Evolutionary conservation across 2,113 vertebrate species (phyloP).

Genomic region (Indri indri): DNA sequence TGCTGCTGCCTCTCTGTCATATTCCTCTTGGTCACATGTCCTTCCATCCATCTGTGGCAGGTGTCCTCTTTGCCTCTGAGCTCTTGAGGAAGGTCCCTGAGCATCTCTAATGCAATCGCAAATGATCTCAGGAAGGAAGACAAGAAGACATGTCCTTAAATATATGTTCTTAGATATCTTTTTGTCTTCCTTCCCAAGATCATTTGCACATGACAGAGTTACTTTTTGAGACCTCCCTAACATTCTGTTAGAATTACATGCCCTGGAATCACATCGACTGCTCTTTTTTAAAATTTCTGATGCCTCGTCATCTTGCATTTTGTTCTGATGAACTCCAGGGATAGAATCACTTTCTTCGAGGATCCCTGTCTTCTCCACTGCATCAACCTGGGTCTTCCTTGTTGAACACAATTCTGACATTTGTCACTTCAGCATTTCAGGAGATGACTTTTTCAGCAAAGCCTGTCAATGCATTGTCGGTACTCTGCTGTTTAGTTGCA

Average conservation of each 20-base stretch:
- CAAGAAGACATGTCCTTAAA: background rate
- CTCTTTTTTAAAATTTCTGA: background rate
- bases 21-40: background rate
- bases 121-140: background rate
- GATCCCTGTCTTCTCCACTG: background rate
- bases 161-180: background rate
- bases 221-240: background rate
- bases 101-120: background rate
- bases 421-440: background rate
- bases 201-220: background rate
- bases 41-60: background rate
- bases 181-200: background rate
- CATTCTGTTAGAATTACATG: background rate
- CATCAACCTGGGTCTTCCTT: background rate
- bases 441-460: background rate
- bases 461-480: background rate
- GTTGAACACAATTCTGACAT: background rate
- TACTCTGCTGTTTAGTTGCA: background rate
- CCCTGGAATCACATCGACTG: background rate
- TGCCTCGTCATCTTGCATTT: background rate
- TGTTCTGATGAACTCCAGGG: background rate
- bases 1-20: background rate
- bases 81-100: background rate
- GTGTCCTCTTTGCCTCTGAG: background rate
- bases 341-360: background rate